phyloP scores from a whole-genome alignment of 2,113 vertebrate species.

The Alligator sinensis region DNA sequence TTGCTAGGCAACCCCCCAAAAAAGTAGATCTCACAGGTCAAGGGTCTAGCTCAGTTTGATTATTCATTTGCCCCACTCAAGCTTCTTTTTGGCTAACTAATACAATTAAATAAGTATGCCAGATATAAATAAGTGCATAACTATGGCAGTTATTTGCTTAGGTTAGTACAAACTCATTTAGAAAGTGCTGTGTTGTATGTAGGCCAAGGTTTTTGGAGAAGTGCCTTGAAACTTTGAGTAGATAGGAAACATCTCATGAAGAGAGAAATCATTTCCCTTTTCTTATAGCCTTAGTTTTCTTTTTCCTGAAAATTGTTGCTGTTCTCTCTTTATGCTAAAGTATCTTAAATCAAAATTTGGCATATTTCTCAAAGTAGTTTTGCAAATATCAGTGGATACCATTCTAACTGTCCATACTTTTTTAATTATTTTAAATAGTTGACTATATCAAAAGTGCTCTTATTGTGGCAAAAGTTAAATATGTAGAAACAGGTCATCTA shows the following conservation, averaged over 20 bases:
- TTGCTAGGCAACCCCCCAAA: background rate
- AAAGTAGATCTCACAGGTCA: background rate
- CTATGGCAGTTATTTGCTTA: background rate
- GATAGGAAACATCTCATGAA: background rate
- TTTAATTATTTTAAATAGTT: background rate
- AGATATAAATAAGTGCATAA: background rate
- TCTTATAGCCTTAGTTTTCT: background rate
- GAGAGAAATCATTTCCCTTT: background rate
- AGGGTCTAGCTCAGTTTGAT: background rate
- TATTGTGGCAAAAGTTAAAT: background rate
- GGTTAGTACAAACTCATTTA: background rate
- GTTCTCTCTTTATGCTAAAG: background rate
- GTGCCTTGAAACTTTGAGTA: background rate
- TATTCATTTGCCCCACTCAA: background rate
- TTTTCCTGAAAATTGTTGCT: slow-evolving; percentile 1
- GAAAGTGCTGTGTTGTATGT: background rate
- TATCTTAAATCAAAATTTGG: slow-evolving; percentile 12
- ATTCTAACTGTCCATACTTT: background rate
- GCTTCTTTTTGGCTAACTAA: background rate
- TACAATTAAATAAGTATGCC: background rate
- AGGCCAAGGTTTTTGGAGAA: background rate
- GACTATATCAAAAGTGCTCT: background rate
- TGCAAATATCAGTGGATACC: background rate
- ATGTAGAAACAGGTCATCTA: background rate
- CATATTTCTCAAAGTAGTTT: background rate